Evolutionary conservation across 2,797 vertebrate species (phyloP), one percentile per base, ranked within the genome.

Genomic region (Allobates femoralis): DNA sequence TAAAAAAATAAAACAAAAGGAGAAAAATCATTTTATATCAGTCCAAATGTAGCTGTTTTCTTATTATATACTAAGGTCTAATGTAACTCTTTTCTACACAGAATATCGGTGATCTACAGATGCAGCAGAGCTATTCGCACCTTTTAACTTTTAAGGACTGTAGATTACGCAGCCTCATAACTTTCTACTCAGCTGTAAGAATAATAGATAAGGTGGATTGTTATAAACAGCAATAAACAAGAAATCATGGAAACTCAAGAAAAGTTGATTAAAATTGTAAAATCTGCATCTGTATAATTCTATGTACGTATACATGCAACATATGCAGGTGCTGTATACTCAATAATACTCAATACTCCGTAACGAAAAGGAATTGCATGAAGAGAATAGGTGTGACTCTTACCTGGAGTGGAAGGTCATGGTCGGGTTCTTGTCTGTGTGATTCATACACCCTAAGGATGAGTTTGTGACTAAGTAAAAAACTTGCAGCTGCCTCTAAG

Each of bases 351-450:
- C n/a, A n/a, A n/a, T n/a, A n/a, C 21, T 46, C 41, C 7, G 8
- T 41, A 41, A n/a, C 1, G 6, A 19, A 69, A 5, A 73, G 37
- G 23, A 37, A 30, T 56, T 14, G 19, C 26, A 41, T n/a, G n/a
- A 10, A 81, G 11, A 50, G 18, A 62, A 80, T 14, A 60, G 50
- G n/a, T 18, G 67, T 60, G 78, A 26, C 60, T 76, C 83, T 88
- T 84, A 88, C 87, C 83, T 85, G 56, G 53, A 53, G 81, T 74
- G 28, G 56, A 85, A 41, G 26, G 69, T 19, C 60, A 28, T 16
- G 7, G 23, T 46, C 41, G 41, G 41, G 41, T 46, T 75, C 66
- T 58, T 64, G 53, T 87, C 60, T 46, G 18, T 74, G 6, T 74
- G 7, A 5, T 30, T 71, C 37, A 60, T 5, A 30, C 30, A 3